Conservation (phyloP, 2,797 vertebrate species). For the Alauda arvensis region DNA sequence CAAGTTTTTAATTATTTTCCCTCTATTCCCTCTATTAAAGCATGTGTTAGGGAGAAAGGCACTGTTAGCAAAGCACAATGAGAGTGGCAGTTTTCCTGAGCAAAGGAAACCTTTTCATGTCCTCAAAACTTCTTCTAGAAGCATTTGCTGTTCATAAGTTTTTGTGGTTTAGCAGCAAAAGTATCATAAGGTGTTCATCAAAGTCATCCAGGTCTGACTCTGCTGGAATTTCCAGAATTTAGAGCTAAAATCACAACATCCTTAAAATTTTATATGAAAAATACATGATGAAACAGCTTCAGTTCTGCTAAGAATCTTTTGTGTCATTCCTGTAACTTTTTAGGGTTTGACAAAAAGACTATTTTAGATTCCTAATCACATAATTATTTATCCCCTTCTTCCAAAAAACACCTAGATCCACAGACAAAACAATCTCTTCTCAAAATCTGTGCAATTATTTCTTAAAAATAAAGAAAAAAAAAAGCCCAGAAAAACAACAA, state of each 20-base stretch:
- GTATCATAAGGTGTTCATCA: not conserved
- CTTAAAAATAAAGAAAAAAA: not conserved
- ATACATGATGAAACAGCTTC: not conserved
- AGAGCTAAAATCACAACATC: not conserved
- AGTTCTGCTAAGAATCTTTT: not conserved
- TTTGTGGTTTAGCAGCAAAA: not conserved
- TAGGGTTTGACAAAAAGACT: not conserved
- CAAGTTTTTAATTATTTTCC: not conserved
- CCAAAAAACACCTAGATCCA: not conserved
- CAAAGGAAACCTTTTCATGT: not conserved
- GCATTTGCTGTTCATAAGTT: not conserved
- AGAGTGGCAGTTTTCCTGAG: not conserved
- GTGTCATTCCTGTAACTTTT: not conserved
- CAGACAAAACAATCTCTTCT: not conserved
- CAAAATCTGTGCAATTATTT: not conserved
- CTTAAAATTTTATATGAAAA: not conserved
- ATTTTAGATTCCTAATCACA: not conserved
- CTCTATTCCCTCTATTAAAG: not conserved
- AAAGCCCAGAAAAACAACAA: accelerated
- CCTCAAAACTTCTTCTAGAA: not conserved
- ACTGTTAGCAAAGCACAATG: not conserved
- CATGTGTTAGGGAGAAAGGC: not conserved
- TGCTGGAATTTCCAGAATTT: not conserved
- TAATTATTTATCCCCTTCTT: not conserved
- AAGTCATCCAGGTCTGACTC: not conserved